These are phyloP conservation scores for Xenops minutus DNA, from an alignment of 2,797 vertebrate genomes.

Conservation along the genomic window DNA sequence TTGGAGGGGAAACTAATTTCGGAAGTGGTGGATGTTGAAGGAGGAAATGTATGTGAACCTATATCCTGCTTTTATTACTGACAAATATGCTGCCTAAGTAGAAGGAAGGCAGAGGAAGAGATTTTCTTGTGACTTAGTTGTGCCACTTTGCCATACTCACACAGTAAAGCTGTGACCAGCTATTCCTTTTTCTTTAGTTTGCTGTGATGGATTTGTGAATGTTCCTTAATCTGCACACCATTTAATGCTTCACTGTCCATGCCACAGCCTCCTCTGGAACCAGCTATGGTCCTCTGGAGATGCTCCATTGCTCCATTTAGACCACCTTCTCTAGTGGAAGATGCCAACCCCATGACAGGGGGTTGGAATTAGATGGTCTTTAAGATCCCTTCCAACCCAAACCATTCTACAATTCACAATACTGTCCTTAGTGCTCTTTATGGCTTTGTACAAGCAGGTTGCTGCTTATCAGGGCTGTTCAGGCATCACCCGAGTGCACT, in stretches of 20 bases:
- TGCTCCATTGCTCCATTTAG: background rate
- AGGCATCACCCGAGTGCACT: background rate
- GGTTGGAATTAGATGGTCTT: background rate
- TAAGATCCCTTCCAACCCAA: background rate
- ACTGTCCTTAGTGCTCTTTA: background rate
- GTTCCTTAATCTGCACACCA: background rate
- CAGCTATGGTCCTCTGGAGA: background rate
- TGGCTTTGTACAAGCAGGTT: background rate
- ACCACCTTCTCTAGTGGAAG: background rate
- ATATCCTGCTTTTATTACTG: background rate
- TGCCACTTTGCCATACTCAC: rapidly evolving
- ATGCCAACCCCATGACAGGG: background rate
- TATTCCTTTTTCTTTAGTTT: background rate
- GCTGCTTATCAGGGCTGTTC: background rate
- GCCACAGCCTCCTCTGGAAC: background rate
- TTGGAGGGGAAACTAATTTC: background rate
- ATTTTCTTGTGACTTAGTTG: background rate
- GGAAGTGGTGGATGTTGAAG: background rate
- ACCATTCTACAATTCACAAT: background rate
- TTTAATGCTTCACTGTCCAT: background rate
- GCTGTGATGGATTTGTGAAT: background rate
- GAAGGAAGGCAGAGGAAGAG: background rate
- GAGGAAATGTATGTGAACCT: background rate
- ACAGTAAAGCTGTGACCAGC: background rate
- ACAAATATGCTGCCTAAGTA: background rate